phyloP scores from a whole-genome alignment of 2,888 invertebrate species.

The Brachycybe producta region DNA sequence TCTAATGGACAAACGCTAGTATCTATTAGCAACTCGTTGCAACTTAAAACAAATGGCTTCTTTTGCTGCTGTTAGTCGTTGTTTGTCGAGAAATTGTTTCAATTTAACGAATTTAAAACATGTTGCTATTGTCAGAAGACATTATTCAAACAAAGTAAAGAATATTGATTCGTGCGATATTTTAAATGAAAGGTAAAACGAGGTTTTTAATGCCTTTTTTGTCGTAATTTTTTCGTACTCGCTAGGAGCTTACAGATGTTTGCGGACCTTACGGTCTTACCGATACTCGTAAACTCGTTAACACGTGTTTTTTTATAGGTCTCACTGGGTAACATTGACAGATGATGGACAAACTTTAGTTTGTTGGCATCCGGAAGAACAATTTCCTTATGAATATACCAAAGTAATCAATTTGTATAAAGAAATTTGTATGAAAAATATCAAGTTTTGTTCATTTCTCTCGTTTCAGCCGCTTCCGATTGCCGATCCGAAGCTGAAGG shows the following conservation, averaged over 20 bases:
- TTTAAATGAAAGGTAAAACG: too few species aligned
- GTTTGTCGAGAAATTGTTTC: too few species aligned
- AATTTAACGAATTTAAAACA: too few species aligned
- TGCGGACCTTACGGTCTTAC: not conserved
- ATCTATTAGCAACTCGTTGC: too few species aligned
- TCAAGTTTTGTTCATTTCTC: not conserved
- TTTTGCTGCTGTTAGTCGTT: too few species aligned
- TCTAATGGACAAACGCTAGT: too few species aligned
- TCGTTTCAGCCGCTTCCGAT: slow-evolving; percentile 13
- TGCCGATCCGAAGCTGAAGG: slow-evolving; percentile 2
- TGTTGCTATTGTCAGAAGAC: too few species aligned
- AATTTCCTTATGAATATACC: slow-evolving; percentile 11
- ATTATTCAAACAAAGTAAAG: too few species aligned
- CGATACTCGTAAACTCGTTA: not conserved
- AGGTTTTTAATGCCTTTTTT: too few species aligned
- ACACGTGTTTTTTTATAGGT: not conserved
- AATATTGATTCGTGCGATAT: too few species aligned
- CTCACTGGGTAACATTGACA: not conserved
- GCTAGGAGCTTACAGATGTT: not conserved
- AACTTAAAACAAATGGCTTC: too few species aligned
- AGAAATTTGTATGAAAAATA: not conserved
- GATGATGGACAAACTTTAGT: slow-evolving; percentile 10
- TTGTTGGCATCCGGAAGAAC: slow-evolving; percentile 13
- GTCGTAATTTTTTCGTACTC: not conserved
- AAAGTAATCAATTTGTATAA: not conserved